Evolutionary conservation across 2,888 invertebrate genomes (phyloP).

Genomic region (Pimpla rufipes): DNA sequence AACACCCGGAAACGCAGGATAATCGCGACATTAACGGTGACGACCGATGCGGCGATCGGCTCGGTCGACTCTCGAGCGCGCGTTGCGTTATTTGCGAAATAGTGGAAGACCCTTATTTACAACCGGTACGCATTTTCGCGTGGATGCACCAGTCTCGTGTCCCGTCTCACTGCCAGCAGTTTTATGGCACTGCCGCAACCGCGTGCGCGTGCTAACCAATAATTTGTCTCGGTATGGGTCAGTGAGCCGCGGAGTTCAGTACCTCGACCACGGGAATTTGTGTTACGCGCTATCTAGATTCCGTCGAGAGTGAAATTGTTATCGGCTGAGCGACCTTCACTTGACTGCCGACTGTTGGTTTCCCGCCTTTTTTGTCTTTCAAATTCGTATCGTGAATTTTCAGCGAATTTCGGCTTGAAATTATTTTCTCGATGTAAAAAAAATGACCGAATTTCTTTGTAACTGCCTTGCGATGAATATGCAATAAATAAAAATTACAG

Average conservation of each 20-base stretch:
- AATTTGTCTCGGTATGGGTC: constrained; percentile 30
- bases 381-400: no score
- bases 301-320: not conserved
- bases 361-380: not conserved
- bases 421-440: no score
- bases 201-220: constrained; percentile 41
- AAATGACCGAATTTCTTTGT: no score
- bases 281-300: constrained; percentile 21
- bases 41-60: not conserved
- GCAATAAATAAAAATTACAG: no score
- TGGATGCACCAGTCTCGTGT: not conserved
- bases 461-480: no score
- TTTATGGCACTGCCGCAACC: constrained; percentile 3
- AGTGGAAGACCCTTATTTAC: constrained; percentile 19
- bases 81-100: not conserved
- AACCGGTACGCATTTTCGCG: not conserved
- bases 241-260: constrained; percentile 37
- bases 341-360: not conserved
- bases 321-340: not conserved
- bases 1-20: constrained; percentile 26
- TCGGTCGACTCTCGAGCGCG: not conserved
- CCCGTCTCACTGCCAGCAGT: not conserved
- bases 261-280: not conserved
- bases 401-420: no score
- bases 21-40: not conserved